A percentile compares a stretch with the other conserved stretches of the same genome.
Conservation (phyloP, 2,888 invertebrate species). For the Pseudanteris insignis region DNA sequence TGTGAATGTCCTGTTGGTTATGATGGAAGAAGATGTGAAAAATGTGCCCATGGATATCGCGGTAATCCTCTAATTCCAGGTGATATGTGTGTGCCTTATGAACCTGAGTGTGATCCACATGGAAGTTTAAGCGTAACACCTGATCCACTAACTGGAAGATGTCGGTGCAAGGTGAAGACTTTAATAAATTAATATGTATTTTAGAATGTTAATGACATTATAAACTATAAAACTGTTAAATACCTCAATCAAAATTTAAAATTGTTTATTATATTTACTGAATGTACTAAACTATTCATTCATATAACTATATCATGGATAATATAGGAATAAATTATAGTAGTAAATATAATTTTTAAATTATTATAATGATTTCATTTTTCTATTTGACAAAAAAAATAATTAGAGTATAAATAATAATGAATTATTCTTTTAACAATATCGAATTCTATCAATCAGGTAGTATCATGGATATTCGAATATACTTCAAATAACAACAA, state of each 20-base stretch:
- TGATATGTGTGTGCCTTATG: conserved; percentile 74
- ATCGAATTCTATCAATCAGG: neutral
- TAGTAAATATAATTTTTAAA: no score
- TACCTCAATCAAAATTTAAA: no score
- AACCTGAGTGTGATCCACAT: conserved; percentile 75
- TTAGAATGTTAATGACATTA: no score
- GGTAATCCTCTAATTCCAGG: conserved; percentile 83
- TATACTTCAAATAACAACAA: neutral
- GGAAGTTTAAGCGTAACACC: conserved; percentile 72
- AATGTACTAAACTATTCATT: no score
- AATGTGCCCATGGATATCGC: conserved; percentile 80
- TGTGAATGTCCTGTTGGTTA: conserved; percentile 87
- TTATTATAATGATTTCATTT: no score
- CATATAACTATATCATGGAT: neutral
- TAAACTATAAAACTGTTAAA: no score
- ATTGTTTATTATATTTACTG: no score
- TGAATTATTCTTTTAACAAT: neutral
- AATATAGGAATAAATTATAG: no score
- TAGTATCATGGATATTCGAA: neutral
- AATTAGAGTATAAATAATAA: no score
- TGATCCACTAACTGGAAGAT: conserved; percentile 70
- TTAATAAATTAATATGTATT: no score
- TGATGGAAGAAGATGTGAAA: conserved; percentile 79
- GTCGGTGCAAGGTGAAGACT: conserved; percentile 78
- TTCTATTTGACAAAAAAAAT: no score